A percentile compares a stretch with the other conserved stretches of the same genome.
These are phyloP conservation scores for Pherbina coryleti DNA, from an alignment of 2,888 invertebrate species.

Conservation along the genomic window DNA sequence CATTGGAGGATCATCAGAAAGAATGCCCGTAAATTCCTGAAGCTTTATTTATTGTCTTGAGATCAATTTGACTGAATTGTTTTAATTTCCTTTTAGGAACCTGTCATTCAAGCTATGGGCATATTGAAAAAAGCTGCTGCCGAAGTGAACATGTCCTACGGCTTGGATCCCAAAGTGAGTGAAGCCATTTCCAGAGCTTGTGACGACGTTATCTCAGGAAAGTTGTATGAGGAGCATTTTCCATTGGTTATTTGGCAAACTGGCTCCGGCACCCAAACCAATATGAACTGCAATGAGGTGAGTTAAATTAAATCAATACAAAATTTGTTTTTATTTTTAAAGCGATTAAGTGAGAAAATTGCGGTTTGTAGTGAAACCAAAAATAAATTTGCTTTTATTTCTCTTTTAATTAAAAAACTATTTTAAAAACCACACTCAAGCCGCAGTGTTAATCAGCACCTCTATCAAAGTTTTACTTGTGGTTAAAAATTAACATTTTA, in stretches of 20 bases:
- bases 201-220: conserved; percentile 94
- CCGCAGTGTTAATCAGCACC: too few species aligned
- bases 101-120: conserved; percentile 95
- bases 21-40: conserved; percentile 88
- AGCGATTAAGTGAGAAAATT: too few species aligned
- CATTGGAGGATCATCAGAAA: conserved; percentile 92
- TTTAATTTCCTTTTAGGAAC: conserved; percentile 74
- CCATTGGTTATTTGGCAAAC: conserved; percentile 99
- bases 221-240: conserved; percentile 94
- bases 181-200: conserved; percentile 92
- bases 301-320: too few species aligned
- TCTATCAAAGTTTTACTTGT: too few species aligned
- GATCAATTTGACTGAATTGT: background rate
- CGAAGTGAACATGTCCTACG: conserved; percentile 92
- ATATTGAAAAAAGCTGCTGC: conserved; percentile 98
- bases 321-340: background rate
- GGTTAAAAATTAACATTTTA: too few species aligned
- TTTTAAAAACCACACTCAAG: too few species aligned
- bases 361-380: too few species aligned
- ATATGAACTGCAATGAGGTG: conserved; percentile 99
- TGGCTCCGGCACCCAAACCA: conserved; percentile 98
- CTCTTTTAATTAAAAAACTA: too few species aligned
- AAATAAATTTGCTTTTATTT: too few species aligned
- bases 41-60: background rate
- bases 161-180: conserved; percentile 88